phyloP scores from a whole-genome alignment of 2,113 vertebrate species.

The Toxostoma redivivum region DNA sequence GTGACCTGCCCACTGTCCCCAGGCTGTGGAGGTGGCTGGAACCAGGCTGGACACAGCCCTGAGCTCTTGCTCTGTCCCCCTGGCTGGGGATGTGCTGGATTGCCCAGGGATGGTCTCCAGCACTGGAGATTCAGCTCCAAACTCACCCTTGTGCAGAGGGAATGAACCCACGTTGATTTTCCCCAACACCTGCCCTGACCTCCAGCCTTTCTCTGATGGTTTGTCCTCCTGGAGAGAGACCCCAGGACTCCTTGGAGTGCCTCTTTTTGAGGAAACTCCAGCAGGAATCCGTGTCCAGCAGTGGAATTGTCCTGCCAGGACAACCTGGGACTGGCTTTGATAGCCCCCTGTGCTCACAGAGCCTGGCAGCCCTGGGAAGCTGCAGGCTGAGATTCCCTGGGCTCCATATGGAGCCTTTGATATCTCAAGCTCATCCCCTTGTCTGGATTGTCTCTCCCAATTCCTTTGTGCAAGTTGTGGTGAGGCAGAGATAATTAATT shows the following conservation, averaged over 20 bases:
- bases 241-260: background rate
- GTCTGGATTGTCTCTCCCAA: slow-evolving; percentile 58
- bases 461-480: slow-evolving; percentile 45
- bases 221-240: background rate
- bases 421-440: slow-evolving; percentile 52
- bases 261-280: background rate
- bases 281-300: background rate
- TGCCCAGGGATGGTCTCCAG: background rate
- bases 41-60: background rate
- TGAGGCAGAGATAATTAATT: slow-evolving; percentile 40
- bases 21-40: background rate
- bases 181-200: rapidly evolving
- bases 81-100: rapidly evolving
- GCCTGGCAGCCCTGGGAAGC: slow-evolving; percentile 8
- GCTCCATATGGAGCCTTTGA: slow-evolving; percentile 66
- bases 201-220: rapidly evolving
- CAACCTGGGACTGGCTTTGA: background rate
- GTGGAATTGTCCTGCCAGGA: slow-evolving; percentile 29
- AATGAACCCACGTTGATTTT: background rate
- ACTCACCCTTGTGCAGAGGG: rapidly evolving
- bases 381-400: slow-evolving; percentile 42
- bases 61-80: background rate
- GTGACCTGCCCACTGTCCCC: background rate
- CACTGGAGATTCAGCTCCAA: background rate
- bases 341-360: background rate